Evolutionary conservation across 2,888 invertebrate species (phyloP), one percentile per base, ranked within the genome.

Genomic region (Drosophila leonis): DNA sequence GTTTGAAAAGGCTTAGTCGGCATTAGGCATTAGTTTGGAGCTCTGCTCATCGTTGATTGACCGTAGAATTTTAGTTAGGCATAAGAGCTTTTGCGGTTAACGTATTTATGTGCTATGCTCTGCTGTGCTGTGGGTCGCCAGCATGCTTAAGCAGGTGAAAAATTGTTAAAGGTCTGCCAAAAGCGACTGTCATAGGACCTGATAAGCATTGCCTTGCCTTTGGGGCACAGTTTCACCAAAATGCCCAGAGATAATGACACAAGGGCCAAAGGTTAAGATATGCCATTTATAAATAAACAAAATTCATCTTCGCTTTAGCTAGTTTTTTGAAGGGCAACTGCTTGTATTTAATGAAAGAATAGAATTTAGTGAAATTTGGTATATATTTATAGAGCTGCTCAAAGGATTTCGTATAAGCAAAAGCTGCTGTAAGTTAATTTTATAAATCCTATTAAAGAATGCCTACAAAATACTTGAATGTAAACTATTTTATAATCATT

Each of bases 141-240:
- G 52, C 35, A 62, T 65, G 62, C 70, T 70, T 78, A 79, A 77
- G 77, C 79, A 79, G 75, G 63, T 77, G 75, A 77, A 75, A 75
- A 75, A 77, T 59, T 48, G 37, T 15, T 24, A 4, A n/a, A 48
- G 71, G 39, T 37, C 33, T 35, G 59, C 35, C 62, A 48, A 41
- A 44, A 49, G 48, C 56, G 48, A 51, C 54, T 62, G 60, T 64
- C 66, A 55, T 51, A 56, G 62, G 27, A 51, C 56, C 60, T 56
- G 75, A 75, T 78, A 78, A 75, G 70, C 75, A 39, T 44, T 66
- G 46, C 56, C 46, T 52, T 72, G 62, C 80, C 80, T 66, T 54
- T 44, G 44, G 65, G 76, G 49, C 65, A 56, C 61, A 75, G 65
- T 70, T 75, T 59, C 27, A 24, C 18, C 18, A 41, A 54, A 65